Conservation (phyloP, 2,888 invertebrate species). For the Clanis bilineata region DNA sequence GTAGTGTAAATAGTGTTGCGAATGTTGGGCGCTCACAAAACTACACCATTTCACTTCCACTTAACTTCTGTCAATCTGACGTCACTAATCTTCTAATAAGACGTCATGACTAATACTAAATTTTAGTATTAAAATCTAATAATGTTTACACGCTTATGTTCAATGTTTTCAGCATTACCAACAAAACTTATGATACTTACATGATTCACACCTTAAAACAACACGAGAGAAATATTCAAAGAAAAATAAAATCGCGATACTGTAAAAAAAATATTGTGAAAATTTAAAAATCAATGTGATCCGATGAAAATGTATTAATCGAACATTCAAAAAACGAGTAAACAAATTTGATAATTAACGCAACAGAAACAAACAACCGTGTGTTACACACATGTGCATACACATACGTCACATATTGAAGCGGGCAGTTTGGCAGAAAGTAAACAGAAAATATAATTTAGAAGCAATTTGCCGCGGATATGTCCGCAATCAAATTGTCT, state of each 20-base stretch:
- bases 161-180: too few relatives aligned
- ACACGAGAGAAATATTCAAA: background rate
- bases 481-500: constrained; percentile 83
- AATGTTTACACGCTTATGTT: too few relatives aligned
- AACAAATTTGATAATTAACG: constrained; percentile 70
- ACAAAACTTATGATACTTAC: too few relatives aligned
- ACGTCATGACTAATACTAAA: too few relatives aligned
- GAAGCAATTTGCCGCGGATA: constrained; percentile 81
- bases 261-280: constrained; percentile 26
- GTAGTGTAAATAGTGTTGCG: too few relatives aligned
- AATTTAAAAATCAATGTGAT: constrained; percentile 21
- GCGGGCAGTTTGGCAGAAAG: constrained; percentile 78
- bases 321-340: constrained; percentile 52
- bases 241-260: constrained; percentile 21
- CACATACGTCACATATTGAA: constrained; percentile 69
- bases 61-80: too few relatives aligned
- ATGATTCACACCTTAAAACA: background rate
- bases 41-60: too few relatives aligned
- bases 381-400: constrained; percentile 44
- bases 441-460: constrained; percentile 83
- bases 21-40: too few relatives aligned
- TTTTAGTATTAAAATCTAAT: too few relatives aligned
- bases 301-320: constrained; percentile 43
- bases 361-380: constrained; percentile 68
- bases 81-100: too few relatives aligned